Base-by-base conservation (phyloP, 1,140 invertebrate species). In the Drosophila willistoni region DNA sequence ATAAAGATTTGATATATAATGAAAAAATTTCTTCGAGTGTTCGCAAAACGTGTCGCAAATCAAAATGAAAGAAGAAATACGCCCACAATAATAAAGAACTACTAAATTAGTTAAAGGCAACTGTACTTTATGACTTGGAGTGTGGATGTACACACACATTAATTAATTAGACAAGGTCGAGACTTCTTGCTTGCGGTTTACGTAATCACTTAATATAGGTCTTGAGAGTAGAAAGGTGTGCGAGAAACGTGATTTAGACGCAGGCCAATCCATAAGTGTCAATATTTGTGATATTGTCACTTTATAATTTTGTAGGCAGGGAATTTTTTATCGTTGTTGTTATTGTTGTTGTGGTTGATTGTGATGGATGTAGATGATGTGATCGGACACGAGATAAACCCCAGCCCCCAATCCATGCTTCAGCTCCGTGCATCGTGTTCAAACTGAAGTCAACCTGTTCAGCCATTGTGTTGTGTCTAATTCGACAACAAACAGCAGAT, bases 401-500 rank as follows among this genome's bases (percentile, higher is more conserved):
- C 36, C 36, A 0, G 12, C 29, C 29, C 29, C 29, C 29, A 29
- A 29, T 13, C 34, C 34, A 36, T 36, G 34, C 34, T 36, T 12
- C 34, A 36, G 34, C 10, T 36, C 34, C 34, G 34, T 36, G 34
- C 34, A 36, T 1, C 10, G 34, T 36, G 34, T 12, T 14, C 42
- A n/a, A 42, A 3, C 5, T n/a, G 41, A 42, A 44, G 42, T 2
- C 42, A 44, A 44, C 42, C 7, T 39, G n/a, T 34, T 25, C 47
- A 79, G 66, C 62, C 71, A 64, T 74, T 83, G 71, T 84, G 80
- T 2, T 77, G 64, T 77, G 64, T 77, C 78, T 84, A 84, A 84
- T 84, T 84, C 73, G 82, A 85, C 73, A 85, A 64, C 73, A 73
- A 71, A 72, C 65, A 67, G 67, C 62, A 74, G 82, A 81, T 86